Percentiles rank a stretch among this genome's conserved stretches.
Conservation (phyloP, 2,797 vertebrate species). For the Melanotaenia nigrans region DNA sequence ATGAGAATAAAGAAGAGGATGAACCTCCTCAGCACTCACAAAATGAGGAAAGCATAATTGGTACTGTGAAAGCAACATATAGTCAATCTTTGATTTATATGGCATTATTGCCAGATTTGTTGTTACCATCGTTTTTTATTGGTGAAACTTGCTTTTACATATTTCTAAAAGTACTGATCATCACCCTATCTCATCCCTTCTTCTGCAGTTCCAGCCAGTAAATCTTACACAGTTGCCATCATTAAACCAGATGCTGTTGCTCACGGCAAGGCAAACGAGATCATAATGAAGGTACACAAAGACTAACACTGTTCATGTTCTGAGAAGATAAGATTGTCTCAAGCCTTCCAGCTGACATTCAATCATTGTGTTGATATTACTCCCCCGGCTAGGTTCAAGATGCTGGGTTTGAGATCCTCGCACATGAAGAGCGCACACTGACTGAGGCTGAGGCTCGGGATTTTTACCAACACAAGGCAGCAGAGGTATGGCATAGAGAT, state of each 20-base stretch:
- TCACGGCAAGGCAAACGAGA: constrained; percentile 87
- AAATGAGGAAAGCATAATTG: constrained; percentile 75
- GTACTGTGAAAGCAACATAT: constrained; percentile 64
- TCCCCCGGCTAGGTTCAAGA: constrained; percentile 85
- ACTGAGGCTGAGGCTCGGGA: constrained; percentile 82
- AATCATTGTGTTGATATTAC: constrained; percentile 40
- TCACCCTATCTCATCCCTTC: constrained; percentile 27
- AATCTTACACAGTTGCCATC: constrained; percentile 87
- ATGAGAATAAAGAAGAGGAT: constrained; percentile 71
- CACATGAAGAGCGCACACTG: constrained; percentile 83
- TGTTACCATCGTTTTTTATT: constrained; percentile 8
- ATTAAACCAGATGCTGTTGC: constrained; percentile 91
- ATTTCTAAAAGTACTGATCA: constrained; percentile 23
- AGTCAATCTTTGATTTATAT: neutral
- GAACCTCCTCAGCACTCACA: constrained; percentile 51
- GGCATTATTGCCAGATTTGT: neutral
- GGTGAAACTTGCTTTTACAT: constrained; percentile 17
- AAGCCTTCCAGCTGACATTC: constrained; percentile 41
- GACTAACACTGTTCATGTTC: constrained; percentile 31
- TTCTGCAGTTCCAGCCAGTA: constrained; percentile 79
- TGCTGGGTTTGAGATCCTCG: constrained; percentile 88
- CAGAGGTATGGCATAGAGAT: constrained; percentile 76
- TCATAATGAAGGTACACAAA: constrained; percentile 88
- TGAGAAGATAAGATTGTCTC: constrained; percentile 34
- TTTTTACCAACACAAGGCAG: constrained; percentile 86